Evolutionary conservation across 2,888 invertebrate genomes (phyloP), one percentile per base, ranked within the genome.

Genomic region (Plagiodera versicolora): DNA sequence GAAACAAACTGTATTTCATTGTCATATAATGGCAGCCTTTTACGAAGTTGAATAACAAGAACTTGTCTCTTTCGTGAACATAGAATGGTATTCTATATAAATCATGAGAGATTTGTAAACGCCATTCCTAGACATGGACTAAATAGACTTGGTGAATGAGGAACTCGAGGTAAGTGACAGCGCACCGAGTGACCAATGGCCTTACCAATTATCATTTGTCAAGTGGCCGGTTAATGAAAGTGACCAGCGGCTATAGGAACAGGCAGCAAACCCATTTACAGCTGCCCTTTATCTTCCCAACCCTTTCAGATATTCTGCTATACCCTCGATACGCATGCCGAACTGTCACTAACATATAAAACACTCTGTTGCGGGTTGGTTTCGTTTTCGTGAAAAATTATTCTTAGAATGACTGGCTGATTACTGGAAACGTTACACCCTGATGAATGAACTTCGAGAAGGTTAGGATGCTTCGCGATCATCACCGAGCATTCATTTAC

Each of bases 121-220:
- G 74, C 71, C 74, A 74, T 72, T 70, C 64, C 56, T 60, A 63
- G 67, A 68, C 69, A 72, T 73, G 69, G 72, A 68, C 71, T 73
- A 73, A 76, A 77, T 76, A 75, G 73, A 74, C 73, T 74, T 70
- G 69, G 76, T 76, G 74, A 77, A 77, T 74, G 75, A 74, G 76
- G 70, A 77, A 75, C 67, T 69, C 66, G 70, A 79, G 78, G 76
- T 78, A 78, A 79, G 77, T 78, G 79, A 79, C 79, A 79, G 78
- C 74, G 72, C 74, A 74, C 74, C 73, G 74, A 79, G 78, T 79
- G 79, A 80, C 80, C 80, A 79, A 80, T 80, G 74, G 77, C 75
- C 75, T 72, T 75, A 74, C 78, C 80, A 80, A 80, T 80, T 80
- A 80, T 79, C 80, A 80, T 80, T 80, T 80, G 79, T 80, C 80